phyloP scores from a whole-genome alignment of 2,888 invertebrate genomes.

The Gonocerus acuteangulatus region DNA sequence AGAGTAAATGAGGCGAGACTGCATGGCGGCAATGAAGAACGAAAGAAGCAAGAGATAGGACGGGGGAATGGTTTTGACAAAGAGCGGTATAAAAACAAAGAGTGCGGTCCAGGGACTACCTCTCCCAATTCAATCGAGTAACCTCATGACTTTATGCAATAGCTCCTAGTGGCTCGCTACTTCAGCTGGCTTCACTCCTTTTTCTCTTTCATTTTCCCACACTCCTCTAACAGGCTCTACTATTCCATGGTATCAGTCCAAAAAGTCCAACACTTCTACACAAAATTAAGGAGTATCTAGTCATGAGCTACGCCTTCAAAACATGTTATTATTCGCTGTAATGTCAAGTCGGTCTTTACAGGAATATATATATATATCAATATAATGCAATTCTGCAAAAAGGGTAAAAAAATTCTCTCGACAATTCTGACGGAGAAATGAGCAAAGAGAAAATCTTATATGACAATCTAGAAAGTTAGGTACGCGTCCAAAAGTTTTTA shows the following conservation, averaged over 20 bases:
- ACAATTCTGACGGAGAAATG: too few species aligned
- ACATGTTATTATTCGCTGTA: too few species aligned
- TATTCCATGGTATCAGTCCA: neutral
- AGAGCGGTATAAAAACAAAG: conserved; percentile 31
- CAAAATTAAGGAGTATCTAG: too few species aligned
- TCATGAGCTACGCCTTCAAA: too few species aligned
- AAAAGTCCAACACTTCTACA: too few species aligned
- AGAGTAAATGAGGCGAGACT: neutral
- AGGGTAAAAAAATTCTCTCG: too few species aligned
- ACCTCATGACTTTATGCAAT: conserved; percentile 36
- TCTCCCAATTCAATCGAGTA: conserved; percentile 29
- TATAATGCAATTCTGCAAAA: too few species aligned
- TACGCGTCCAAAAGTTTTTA: too few species aligned
- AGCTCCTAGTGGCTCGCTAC: neutral
- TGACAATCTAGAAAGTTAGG: too few species aligned
- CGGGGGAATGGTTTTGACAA: conserved; percentile 15
- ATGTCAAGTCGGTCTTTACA: too few species aligned
- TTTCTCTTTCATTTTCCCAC: conserved; percentile 1
- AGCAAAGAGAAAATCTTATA: too few species aligned
- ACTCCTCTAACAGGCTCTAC: neutral
- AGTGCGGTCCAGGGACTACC: conserved; percentile 1
- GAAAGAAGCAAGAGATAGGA: neutral
- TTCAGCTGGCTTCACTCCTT: neutral
- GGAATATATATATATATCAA: too few species aligned
- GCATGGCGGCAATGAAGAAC: neutral